These are phyloP conservation scores for Pelobates cultripes DNA, from an alignment of 2,797 vertebrate genomes.

Conservation along the genomic window DNA sequence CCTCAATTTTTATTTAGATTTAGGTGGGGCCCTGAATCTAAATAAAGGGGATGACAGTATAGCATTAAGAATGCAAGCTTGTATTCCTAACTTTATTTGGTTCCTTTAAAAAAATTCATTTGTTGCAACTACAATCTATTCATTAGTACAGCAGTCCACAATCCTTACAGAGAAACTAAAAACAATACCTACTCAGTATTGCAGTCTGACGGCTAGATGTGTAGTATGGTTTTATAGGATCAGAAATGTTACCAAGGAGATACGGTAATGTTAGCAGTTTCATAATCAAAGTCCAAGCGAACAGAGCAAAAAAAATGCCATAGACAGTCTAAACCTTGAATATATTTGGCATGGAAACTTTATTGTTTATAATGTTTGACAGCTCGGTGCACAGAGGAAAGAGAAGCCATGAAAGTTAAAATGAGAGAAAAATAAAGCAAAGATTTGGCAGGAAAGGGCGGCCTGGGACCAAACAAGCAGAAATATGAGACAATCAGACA, in stretches of 20 bases:
- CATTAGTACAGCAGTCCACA: no score
- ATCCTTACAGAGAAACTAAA: no score
- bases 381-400: constrained; percentile 13
- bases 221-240: background rate
- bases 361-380: constrained; percentile 45
- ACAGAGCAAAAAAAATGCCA: background rate
- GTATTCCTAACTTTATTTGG: no score
- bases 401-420: constrained; percentile 28
- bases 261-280: background rate
- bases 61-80: no score
- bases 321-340: constrained; percentile 32
- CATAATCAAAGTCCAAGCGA: background rate
- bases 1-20: no score
- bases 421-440: constrained; percentile 31
- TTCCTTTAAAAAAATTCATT: no score
- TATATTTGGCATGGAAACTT: constrained; percentile 51
- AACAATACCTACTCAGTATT: no score
- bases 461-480: background rate
- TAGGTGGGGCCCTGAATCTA: no score
- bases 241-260: constrained; percentile 12
- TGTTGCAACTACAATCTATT: no score
- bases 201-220: background rate
- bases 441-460: constrained; percentile 27
- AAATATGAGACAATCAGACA: constrained; percentile 17
- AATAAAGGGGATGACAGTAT: no score